Percentiles rank a stretch among this genome's conserved stretches.
Conservation (phyloP, 2,888 invertebrate species). For the Quadroppia sp. region DNA sequence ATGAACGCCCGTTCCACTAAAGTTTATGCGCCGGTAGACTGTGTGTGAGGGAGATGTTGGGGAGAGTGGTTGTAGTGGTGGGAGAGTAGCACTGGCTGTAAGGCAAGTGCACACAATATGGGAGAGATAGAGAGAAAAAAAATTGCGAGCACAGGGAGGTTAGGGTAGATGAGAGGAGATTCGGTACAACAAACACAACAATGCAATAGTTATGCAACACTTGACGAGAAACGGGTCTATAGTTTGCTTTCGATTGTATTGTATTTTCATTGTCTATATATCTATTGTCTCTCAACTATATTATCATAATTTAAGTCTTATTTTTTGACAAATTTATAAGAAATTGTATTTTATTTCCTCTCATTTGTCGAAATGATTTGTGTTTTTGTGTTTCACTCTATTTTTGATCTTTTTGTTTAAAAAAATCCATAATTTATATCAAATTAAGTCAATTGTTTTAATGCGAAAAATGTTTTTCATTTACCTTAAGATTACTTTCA, state of each 20-base stretch:
- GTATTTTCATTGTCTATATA: background rate
- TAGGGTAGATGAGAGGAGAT: background rate
- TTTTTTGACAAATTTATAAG: too few species aligned
- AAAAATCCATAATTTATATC: too few species aligned
- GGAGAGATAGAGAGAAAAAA: background rate
- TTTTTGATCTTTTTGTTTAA: too few species aligned
- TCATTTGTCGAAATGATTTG: too few species aligned
- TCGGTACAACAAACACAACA: conserved; percentile 28
- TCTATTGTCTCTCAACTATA: conserved; percentile 15
- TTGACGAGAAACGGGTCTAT: background rate
- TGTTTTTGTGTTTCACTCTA: too few species aligned
- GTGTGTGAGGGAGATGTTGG: background rate
- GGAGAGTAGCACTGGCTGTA: too few species aligned
- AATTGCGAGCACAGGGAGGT: background rate
- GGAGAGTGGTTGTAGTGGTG: too few species aligned
- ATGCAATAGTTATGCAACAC: conserved; percentile 29
- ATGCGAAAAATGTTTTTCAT: too few species aligned
- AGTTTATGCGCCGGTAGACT: background rate
- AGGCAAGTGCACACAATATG: background rate
- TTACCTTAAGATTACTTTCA: too few species aligned
- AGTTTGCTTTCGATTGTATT: background rate
- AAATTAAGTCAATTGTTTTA: too few species aligned
- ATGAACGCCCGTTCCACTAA: background rate
- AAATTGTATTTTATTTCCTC: too few species aligned
- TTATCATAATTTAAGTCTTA: background rate